A percentile compares a stretch with the other conserved stretches of the same genome.
Evolutionary conservation across 2,797 vertebrate species (phyloP).

Genomic region (Hydrophis major): DNA sequence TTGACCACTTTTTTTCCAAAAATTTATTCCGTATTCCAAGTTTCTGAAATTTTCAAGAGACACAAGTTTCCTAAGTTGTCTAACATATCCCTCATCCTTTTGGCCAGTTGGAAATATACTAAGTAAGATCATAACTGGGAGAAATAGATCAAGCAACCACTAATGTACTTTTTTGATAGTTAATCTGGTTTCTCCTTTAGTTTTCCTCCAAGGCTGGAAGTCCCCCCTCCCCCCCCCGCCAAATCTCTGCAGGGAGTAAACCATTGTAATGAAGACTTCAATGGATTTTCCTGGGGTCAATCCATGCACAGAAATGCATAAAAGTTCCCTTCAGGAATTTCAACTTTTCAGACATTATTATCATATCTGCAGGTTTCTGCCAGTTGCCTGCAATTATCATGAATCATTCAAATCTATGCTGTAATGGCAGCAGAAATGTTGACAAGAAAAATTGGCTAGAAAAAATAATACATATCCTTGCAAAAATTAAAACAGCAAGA

Average conservation of each 20-base stretch:
- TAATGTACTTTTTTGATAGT: neutral
- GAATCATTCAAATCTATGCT: constrained; percentile 29
- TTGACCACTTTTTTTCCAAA: neutral
- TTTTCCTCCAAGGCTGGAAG: neutral
- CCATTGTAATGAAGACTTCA: constrained; percentile 38
- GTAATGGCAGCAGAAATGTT: neutral
- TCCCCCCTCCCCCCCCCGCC: rapidly evolving
- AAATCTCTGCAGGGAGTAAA: neutral
- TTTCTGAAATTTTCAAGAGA: neutral
- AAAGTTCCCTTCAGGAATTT: neutral
- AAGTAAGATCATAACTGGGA: constrained; percentile 15
- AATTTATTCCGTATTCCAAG: neutral
- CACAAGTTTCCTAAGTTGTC: neutral
- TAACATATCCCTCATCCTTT: neutral
- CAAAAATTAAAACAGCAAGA: constrained; percentile 19
- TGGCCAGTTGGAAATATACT: neutral
- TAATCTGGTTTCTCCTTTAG: neutral
- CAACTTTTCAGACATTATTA: constrained; percentile 29
- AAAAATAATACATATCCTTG: neutral
- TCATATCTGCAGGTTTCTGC: constrained; percentile 18
- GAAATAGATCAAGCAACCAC: neutral
- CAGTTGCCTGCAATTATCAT: constrained; percentile 35
- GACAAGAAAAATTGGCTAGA: neutral
- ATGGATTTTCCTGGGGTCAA: constrained; percentile 21
- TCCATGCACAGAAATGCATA: constrained; percentile 34